Percentiles rank a stretch among this genome's conserved stretches.
These are phyloP conservation scores for Chrysemys picta DNA, from an alignment of 2,113 vertebrate genomes.

Conservation along the genomic window DNA sequence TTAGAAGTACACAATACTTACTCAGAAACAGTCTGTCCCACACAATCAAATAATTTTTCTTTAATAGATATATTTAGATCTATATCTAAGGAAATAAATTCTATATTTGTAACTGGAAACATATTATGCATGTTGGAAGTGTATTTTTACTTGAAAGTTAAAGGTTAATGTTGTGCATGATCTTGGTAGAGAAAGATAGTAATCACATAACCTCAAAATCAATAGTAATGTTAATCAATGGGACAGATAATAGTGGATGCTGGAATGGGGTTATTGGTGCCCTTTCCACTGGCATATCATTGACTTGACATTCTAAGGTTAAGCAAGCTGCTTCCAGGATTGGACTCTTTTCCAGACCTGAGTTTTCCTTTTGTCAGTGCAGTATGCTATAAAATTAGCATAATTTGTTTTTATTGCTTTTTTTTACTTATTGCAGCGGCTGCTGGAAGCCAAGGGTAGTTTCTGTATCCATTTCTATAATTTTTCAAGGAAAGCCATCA, in stretches of 20 bases:
- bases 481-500: not conserved
- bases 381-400: not conserved
- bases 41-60: not conserved
- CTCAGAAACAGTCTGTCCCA: not conserved
- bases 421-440: not conserved
- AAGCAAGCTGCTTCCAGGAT: not conserved
- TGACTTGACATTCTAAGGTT: not conserved
- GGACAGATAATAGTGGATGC: not conserved
- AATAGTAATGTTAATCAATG: not conserved
- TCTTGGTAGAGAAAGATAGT: not conserved
- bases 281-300: not conserved
- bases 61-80: not conserved
- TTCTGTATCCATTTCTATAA: not conserved
- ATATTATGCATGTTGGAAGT: not conserved
- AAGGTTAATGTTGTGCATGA: fast-evolving
- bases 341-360: not conserved
- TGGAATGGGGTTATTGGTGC: not conserved
- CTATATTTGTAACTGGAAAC: not conserved
- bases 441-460: not conserved
- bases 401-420: not conserved
- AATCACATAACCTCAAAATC: not conserved
- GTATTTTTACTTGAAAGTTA: not conserved
- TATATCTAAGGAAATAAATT: not conserved
- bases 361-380: not conserved
- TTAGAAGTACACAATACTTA: not conserved